Percentiles rank a stretch among this genome's conserved stretches.
phyloP scores from a whole-genome alignment of 1,140 invertebrate species.

The Subanguina moxae region DNA sequence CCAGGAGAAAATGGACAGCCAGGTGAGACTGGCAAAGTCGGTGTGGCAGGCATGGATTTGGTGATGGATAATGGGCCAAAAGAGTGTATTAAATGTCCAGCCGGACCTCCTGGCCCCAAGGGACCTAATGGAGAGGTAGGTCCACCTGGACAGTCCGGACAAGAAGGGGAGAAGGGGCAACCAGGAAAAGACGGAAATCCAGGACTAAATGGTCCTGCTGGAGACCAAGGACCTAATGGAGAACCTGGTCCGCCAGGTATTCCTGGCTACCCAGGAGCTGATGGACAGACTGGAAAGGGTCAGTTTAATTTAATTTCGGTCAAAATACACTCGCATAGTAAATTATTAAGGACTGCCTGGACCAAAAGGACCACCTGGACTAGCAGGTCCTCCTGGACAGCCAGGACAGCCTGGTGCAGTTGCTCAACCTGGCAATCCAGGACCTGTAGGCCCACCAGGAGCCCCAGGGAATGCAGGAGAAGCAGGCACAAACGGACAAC shows the following conservation, averaged over 20 bases:
- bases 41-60: neutral
- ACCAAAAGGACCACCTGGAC: neutral
- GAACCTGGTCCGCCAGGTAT: neutral
- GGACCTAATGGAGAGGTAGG: slow-evolving; percentile 7
- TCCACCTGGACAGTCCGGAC: slow-evolving; percentile 6
- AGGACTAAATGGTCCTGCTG: neutral
- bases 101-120: slow-evolving; percentile 9
- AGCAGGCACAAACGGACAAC: slow-evolving; percentile 13
- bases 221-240: neutral
- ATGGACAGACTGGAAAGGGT: slow-evolving; percentile 6
- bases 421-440: slow-evolving; percentile 1
- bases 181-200: slow-evolving; percentile 8
- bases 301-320: neutral
- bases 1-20: slow-evolving; percentile 12
- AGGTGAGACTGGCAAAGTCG: neutral
- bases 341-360: neutral
- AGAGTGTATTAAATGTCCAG: slow-evolving; percentile 5
- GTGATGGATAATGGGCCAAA: neutral
- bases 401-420: neutral
- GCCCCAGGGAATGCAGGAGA: neutral
- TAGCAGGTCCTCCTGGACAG: neutral
- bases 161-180: neutral
- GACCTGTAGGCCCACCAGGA: slow-evolving; percentile 11
- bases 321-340: neutral
- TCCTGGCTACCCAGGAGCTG: neutral